A percentile compares a stretch with the other conserved stretches of the same genome.
These are phyloP conservation scores for Stegodyphus mimosarum DNA, from an alignment of 1,140 invertebrate species.

Conservation along the genomic window DNA sequence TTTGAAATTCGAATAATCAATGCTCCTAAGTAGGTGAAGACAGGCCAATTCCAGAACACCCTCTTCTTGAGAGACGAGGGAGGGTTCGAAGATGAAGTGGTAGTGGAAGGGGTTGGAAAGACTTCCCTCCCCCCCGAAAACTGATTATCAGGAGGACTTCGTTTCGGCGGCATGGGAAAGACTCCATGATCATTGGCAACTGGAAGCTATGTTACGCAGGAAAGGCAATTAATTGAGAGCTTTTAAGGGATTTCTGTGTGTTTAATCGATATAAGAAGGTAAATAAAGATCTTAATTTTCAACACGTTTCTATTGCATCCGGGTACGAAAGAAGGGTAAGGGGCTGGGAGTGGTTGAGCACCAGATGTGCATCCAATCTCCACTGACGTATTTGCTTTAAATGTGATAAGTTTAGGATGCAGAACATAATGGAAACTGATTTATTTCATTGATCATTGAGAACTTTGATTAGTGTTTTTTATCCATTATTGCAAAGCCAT, in stretches of 20 bases:
- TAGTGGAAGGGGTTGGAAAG: neutral
- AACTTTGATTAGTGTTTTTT: too few species aligned
- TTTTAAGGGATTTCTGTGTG: conserved; percentile 27
- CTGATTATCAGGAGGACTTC: conserved; percentile 35
- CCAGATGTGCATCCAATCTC: too few species aligned
- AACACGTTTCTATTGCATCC: too few species aligned
- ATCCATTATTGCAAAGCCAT: too few species aligned
- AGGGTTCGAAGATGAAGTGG: neutral
- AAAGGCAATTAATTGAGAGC: conserved; percentile 35
- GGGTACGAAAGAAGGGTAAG: too few species aligned
- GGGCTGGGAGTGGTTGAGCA: too few species aligned
- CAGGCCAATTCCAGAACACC: conserved; percentile 5
- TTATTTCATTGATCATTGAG: too few species aligned
- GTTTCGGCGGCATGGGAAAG: neutral
- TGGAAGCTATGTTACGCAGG: conserved; percentile 1
- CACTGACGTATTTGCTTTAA: too few species aligned
- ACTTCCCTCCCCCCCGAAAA: neutral
- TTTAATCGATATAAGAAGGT: conserved; percentile 36
- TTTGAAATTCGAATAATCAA: conserved; percentile 40
- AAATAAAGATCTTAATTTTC: neutral
- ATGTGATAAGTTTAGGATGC: too few species aligned
- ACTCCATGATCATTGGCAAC: too few species aligned
- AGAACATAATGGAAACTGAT: too few species aligned
- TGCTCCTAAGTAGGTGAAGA: conserved; percentile 40
- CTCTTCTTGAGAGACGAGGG: neutral